Base-by-base conservation (phyloP, 2,888 invertebrate species). In the Pterostichus niger region DNA sequence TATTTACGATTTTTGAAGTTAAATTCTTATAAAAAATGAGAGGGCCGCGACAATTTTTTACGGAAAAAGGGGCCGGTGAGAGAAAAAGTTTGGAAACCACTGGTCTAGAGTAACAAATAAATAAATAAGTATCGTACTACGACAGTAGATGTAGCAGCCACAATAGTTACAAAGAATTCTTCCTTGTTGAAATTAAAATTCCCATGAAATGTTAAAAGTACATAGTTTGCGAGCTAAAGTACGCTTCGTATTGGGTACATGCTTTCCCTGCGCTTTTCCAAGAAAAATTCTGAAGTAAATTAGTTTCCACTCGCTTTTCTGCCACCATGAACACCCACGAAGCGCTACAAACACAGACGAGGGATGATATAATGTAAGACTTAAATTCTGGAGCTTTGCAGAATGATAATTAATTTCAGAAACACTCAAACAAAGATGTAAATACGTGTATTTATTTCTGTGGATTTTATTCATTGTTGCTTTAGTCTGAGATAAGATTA, bases 231-330 rank as follows among this genome's bases (percentile, higher is more conserved):
- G 24, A 56, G 15, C 17, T 56, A 40, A 40, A 40, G 3, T 40
- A 5, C 40, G 40, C 40, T 40, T 9, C 40, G 40, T 9, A 7
- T 17, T 7, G 24, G 10, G 2, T 56, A 9, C 49, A n/a, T 49
- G 13, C 10, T 59, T n/a, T 59, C 17, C 13, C 68, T 44, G 68
- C 17, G 11, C 15, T 40, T 15, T 15, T 35, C 40, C 9, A 10
- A 40, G 44, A 71, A 71, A 71, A 71, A 71, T 71, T 15, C 68
- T 71, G 17, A 71, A 71, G 68, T 71, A 71, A 71, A 71, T 71
- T 71, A 71, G 68, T 71, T 71, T 44, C 68, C 44, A 6, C 44
- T 2, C 40, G 15, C 44, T 1, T 40, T 71, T 10, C 15, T 44
- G 13, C n/a, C 15, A 7, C 13, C 68, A 3, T 17, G 56, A 9